Base-by-base conservation (phyloP, 2,113 vertebrate species). In the Bolborhynchus lineola region DNA sequence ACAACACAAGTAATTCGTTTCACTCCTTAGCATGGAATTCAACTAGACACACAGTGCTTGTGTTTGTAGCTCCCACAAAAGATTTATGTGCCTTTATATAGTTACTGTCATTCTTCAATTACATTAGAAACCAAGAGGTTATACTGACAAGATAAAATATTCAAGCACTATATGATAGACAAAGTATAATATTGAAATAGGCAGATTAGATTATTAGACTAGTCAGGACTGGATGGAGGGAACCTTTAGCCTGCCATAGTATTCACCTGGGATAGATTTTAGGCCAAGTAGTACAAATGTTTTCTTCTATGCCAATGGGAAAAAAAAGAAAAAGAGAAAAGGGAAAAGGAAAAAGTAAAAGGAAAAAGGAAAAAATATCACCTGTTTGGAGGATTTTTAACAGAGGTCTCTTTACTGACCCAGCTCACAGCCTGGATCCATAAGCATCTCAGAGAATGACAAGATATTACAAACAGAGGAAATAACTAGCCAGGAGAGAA, bases 401-500 rank as follows among this genome's bases (percentile, higher is more conserved):
- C 33, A 89, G 62, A 84, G n/a, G n/a, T 55, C 60, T 67, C 35
- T 92, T 39, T 24, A 49, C 47, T 84, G 92, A 88, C 74, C 80
- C 74, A 79, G 52, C 71, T 92, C 81, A 52, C 64, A 92, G 69
- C 23, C 26, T 0, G 3, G 72, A 87, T 92, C 76, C 72, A 78
- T 78, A 89, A 64, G 86, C 69, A 91, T 68, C 57, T 23, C 65
- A 64, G 47, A 91, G 59, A 93, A 94, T 39, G 79, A 96, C 76
- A 93, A 93, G 72, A 42, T 83, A 86, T 70, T 94, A 81, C 28
- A 94, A 74, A 42, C 3, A 3, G 69, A 88, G 35, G 37, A 92
- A 95, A 29, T 90, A 93, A 95, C 77, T 79, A 74, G 69, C 81
- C 91, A 91, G 77, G 81, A 92, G 94, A 93, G 86, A 92, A 89